These are phyloP conservation scores for Uropetala carovei DNA, from an alignment of 2,888 invertebrate genomes.

Conservation along the genomic window DNA sequence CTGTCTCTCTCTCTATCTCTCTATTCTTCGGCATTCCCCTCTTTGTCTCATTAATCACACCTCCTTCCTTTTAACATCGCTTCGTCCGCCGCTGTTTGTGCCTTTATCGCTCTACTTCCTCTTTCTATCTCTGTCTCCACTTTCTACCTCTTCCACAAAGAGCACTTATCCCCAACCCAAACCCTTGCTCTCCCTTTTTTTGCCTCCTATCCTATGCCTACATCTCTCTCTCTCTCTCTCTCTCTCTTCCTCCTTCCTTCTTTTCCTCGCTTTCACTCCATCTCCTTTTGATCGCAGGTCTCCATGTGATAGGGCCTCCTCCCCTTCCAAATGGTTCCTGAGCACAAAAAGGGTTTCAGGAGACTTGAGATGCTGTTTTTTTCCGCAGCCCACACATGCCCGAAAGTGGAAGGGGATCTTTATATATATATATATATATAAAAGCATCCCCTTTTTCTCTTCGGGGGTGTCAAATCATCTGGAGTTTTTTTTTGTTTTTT, in stretches of 20 bases:
- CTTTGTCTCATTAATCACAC: not conserved
- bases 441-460: not conserved
- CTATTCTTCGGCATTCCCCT: not conserved
- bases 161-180: not conserved
- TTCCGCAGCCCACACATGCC: not conserved
- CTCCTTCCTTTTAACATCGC: not conserved
- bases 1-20: not conserved
- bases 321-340: not conserved
- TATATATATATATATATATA: not conserved
- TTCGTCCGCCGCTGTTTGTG: not conserved
- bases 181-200: not conserved
- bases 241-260: not conserved
- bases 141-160: not conserved
- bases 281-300: not conserved
- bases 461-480: not conserved
- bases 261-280: not conserved
- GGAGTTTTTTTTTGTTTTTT: not conserved
- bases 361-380: not conserved
- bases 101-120: too few relatives aligned
- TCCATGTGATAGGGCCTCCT: not conserved
- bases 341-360: slow-evolving; percentile 18
- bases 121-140: not conserved
- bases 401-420: not conserved
- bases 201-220: not conserved
- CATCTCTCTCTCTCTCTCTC: not conserved